Conservation (phyloP, 2,888 invertebrate genomes). For the Psylliodes chrysocephalus region DNA sequence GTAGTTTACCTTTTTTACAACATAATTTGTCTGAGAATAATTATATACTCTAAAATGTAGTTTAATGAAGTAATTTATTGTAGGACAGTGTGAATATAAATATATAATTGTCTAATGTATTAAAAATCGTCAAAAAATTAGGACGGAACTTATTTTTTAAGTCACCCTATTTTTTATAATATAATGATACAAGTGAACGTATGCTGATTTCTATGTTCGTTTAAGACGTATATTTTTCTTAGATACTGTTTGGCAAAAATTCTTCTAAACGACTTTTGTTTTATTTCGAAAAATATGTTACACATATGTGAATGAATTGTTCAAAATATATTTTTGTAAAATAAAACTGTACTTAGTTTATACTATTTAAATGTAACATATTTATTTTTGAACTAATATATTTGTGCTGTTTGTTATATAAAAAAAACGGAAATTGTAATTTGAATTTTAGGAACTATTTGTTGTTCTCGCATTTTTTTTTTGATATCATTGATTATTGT, state of each 20-base stretch:
- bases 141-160: too few species aligned
- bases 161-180: too few species aligned
- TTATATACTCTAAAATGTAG: too few species aligned
- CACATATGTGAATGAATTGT: conserved; percentile 36
- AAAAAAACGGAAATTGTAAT: conserved; percentile 28
- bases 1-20: too few species aligned
- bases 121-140: too few species aligned
- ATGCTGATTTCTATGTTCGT: too few species aligned
- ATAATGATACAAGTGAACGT: too few species aligned
- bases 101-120: too few species aligned
- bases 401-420: conserved; percentile 39
- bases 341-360: conserved; percentile 40
- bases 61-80: too few species aligned
- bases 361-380: conserved; percentile 39
- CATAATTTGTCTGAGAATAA: too few species aligned
- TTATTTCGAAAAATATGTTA: conserved; percentile 38
- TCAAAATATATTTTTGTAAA: conserved; percentile 44
- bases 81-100: too few species aligned
- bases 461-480: conserved; percentile 29
- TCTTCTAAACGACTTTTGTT: conserved; percentile 13
- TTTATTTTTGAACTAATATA: conserved; percentile 40
- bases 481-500: conserved; percentile 29
- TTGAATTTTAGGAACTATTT: conserved; percentile 37
- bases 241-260: background rate
- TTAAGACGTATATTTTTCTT: background rate